phyloP scores from a whole-genome alignment of 2,888 invertebrate species.

The Heliconius ethilla region DNA sequence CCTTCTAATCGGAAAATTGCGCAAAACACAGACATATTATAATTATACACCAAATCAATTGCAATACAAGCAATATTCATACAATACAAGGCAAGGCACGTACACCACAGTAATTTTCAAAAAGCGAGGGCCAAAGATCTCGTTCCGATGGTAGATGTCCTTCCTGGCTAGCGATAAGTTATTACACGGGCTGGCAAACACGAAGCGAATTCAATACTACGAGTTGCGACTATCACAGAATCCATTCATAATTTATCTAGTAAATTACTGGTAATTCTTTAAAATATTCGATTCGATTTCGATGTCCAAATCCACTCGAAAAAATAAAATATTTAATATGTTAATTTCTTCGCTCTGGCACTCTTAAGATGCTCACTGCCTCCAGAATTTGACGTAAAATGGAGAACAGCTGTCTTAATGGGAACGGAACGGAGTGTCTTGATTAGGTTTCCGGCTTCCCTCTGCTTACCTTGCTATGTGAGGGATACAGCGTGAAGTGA shows the following conservation, averaged over 20 bases:
- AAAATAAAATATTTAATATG: too few species aligned
- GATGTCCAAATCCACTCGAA: too few species aligned
- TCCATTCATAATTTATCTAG: constrained; percentile 27
- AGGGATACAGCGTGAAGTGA: not conserved
- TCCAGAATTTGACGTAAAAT: too few species aligned
- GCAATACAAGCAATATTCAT: constrained; percentile 52
- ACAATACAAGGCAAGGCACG: constrained; percentile 52
- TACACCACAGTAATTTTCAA: constrained; percentile 76
- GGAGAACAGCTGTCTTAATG: too few species aligned
- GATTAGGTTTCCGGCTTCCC: too few species aligned
- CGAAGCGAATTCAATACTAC: constrained; percentile 45
- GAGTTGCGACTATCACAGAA: constrained; percentile 32
- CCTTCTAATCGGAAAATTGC: not conserved
- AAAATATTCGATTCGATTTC: not conserved
- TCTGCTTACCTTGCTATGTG: not conserved
- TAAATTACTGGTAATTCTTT: not conserved
- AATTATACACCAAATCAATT: not conserved
- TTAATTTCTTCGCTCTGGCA: too few species aligned
- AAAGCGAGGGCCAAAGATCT: constrained; percentile 71
- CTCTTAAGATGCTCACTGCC: too few species aligned
- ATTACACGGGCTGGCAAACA: constrained; percentile 67
- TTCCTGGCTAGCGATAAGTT: constrained; percentile 69
- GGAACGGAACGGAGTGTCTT: too few species aligned
- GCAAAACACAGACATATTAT: not conserved
- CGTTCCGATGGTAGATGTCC: constrained; percentile 65